Percentiles rank a stretch among this genome's conserved stretches.
phyloP scores from a whole-genome alignment of 2,888 invertebrate species.

The Caenorhabditis sp. region DNA sequence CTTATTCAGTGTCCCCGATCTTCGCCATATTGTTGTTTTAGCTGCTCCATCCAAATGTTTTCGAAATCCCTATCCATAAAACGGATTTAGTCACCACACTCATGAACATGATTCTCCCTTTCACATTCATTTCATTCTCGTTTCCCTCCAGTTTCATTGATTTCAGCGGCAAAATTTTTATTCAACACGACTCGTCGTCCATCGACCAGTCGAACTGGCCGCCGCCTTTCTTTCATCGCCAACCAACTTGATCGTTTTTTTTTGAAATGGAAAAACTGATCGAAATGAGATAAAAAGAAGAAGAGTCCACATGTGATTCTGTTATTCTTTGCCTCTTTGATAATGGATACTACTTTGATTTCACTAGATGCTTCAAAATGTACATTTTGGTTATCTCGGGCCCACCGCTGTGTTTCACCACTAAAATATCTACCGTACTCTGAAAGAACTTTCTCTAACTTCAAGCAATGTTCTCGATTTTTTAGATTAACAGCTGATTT shows the following conservation, averaged over 20 bases:
- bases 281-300: slow-evolving; percentile 33
- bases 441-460: too few species aligned
- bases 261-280: slow-evolving; percentile 21
- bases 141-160: not conserved
- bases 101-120: not conserved
- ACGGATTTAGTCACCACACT: not conserved
- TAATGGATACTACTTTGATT: too few species aligned
- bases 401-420: too few species aligned
- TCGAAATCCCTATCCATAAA: not conserved
- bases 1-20: slow-evolving; percentile 5
- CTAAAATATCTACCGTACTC: too few species aligned
- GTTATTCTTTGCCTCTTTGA: slow-evolving; percentile 7
- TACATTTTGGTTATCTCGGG: too few species aligned
- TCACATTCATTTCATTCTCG: not conserved
- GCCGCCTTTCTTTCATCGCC: slow-evolving; percentile 35
- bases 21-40: slow-evolving; percentile 20
- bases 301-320: slow-evolving; percentile 8
- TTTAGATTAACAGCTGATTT: too few species aligned
- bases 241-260: slow-evolving; percentile 37
- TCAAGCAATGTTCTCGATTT: too few species aligned
- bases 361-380: too few species aligned
- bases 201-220: slow-evolving; percentile 38
- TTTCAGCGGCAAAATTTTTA: not conserved
- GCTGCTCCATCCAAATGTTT: slow-evolving; percentile 18
- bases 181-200: not conserved